Base-by-base conservation (phyloP, 2,113 vertebrate genomes). In the Axis porcinus region DNA sequence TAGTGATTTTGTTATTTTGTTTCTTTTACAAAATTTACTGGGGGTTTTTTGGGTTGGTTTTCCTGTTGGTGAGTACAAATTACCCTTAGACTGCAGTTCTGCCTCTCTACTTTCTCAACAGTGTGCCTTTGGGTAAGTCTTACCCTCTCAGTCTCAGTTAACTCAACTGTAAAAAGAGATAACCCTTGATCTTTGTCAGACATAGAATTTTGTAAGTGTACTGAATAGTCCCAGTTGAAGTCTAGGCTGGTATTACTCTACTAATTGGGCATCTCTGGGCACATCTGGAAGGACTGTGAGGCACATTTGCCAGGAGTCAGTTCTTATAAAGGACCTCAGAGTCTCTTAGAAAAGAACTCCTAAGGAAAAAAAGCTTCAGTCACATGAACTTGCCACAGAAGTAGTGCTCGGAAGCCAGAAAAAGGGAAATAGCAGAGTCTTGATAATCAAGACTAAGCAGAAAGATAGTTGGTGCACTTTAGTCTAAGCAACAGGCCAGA, bases 21-120 rank as follows among this genome's bases (percentile, higher is more conserved):
- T 97, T 82, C n/a, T 92, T 95, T 57, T 45, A 30, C 21, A 86
- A 96, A 90, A 87, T 92, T 86, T 81, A 64, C n/a, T 50, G 13
- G 0, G 21, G 21, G 6, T 67, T 33, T 47, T 97, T 52, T 74
- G 52, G 12, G 40, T 19, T 70, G 83, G 3, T 64, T 88, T 97
- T 12, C 81, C 8, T 92, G 2, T 40, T 91, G 47, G 6, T 81
- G 25, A 93, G 21, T 86, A 62, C 15, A 74, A 15, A 74, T 25
- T 74, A 27, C 19, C 23, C 52, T 93, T 89, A 93, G 23, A 78
- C 3, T 94, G 17, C 7, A 84, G 52, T 47, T 57, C 30, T 96
- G 50, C 33, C 15, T 93, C 54, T 93, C 2, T 64, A 58, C 33
- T 92, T 82, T 79, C 12, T 94, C 60, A 84, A 45, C 9, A 86